Evolutionary conservation across 2,113 vertebrate species (phyloP), one percentile per base, ranked within the genome.

Genomic region (Grus americana): DNA sequence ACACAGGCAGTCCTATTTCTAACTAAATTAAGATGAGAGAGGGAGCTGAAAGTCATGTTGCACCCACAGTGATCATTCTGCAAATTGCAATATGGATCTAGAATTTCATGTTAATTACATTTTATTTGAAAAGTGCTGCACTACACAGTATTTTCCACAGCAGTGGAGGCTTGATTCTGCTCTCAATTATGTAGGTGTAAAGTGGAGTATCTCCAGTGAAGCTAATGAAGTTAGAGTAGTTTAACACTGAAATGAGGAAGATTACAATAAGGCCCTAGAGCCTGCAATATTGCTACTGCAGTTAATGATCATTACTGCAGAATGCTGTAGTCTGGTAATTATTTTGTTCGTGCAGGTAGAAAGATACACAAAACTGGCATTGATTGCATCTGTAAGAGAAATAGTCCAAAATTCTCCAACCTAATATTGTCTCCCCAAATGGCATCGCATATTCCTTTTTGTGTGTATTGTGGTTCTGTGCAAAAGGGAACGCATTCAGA

Each of bases 11-110:
- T 79, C 59, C 52, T 96, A 91, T 96, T 96, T 94, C 95, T 96
- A 91, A 79, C 80, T 87, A 96, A 96, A 96, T 93, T 92, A 94
- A 92, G 95, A 93, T 0, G n/a, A 91, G 94, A 95, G 89, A 95
- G 91, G 91, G 92, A 96, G 62, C 46, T 96, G 86, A 83, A 95
- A 96, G 95, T 96, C 92, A 65, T 93, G 94, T 79, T 94, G 91
- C 86, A 83, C 92, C 93, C 95, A 91, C 95, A 97, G 88, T 96
- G 96, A 95, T 95, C 95, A 84, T 96, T 96, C 92, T 94, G 93
- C 86, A 96, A 96, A 96, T 95, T 96, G 95, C 96, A 97, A 74
- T 96, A 95, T 94, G 92, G 92, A 95, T 94, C 92, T 96, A 96
- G 90, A 93, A 93, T 96, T 96, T 96, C 92, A 42, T 82, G 92